Evolutionary conservation across 2,113 vertebrate genomes (phyloP), one percentile per base, ranked within the genome.

Genomic region (Phyllostomus discolor): DNA sequence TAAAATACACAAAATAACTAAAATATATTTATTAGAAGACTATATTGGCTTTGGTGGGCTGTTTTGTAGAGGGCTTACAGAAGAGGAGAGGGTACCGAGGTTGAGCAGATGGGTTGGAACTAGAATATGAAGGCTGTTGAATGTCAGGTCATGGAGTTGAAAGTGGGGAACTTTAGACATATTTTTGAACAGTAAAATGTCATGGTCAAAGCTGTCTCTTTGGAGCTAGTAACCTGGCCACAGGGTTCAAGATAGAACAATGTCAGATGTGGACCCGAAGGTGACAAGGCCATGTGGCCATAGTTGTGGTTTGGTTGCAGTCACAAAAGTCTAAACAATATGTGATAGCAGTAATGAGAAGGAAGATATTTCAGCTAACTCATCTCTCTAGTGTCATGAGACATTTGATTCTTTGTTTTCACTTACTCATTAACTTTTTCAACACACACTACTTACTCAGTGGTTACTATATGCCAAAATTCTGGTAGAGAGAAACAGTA

Each of bases 351-450:
- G 31, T 84, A 81, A 90, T 10, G 26, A 64, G 84, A 83, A 82
- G 57, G 67, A 85, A 73, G 20, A 54, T 48, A 67, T 33, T 89
- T 95, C 67, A 52, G 70, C 62, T 72, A 90, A 57, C 14, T 38
- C 0, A 0, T 67, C 17, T 91, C 67, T 92, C 24, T 50, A 72
- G 17, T 43, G 15, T 69, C 70, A 82, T 5, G 43, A 90, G 69
- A 66, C 24, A 75, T 90, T 93, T 76, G 72, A 93, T 81, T 76
- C 75, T 66, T 87, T 86, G 22, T 96, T 96, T 93, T 62, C 20
- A 64, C 38, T 85, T 81, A 81, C 28, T 83, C 85, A 78, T 62
- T 84, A 88, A 67, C 78, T 96, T 72, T 95, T 94, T 91, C 72
- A 96, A 38, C 46, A 73, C 79, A 50, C 5, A 73, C 20, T 35